Evolutionary conservation across 2,797 vertebrate genomes (phyloP), one percentile per base, ranked within the genome.

Genomic region (Anguilla obscura): DNA sequence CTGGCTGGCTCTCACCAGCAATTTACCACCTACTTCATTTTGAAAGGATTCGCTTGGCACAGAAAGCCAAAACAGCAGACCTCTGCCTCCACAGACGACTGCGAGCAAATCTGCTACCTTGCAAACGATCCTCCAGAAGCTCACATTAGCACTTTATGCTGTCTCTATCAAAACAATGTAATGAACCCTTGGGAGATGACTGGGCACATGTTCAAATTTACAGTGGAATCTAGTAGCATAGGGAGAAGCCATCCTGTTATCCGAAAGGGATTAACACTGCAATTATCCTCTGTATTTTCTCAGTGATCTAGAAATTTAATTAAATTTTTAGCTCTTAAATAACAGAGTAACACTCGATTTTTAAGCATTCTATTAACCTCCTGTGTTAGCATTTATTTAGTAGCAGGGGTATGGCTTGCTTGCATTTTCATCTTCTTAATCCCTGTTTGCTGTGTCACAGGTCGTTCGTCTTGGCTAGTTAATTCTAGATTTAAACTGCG

Each of bases 1-100:
- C 27, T 76, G 30, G 63, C 63, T 66, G 63, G 63, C 63, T 66
- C 63, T 66, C 63, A n/a, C 24, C n/a, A 27, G 33, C 74, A 71
- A 71, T 71, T 30, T 30, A 4, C 30, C 30, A 12, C 69, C n/a
- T 71, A 12, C 69, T 33, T 71, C 27, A 71, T 30, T 79, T 36
- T 79, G 74, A 79, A 40, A 40, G 4, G 33, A 79, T 30, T 33
- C 71, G 30, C 27, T 36, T 74, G 71, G 71, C 74, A 79, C 74
- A 79, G 74, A 79, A 79, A 79, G 33, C 14, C 16, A 74, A 74
- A 74, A 36, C 71, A 33, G 74, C 74, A 79, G 74, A 40, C 74
- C 74, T 18, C 33, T 79, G 36, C 74, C 74, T 79, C 74, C 74
- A 79, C 74, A 45, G 14, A 36, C 27, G 74, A 18, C 33, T 18